Evolutionary conservation across 2,888 invertebrate species (phyloP).

Genomic region (Xestobium rufovillosum): DNA sequence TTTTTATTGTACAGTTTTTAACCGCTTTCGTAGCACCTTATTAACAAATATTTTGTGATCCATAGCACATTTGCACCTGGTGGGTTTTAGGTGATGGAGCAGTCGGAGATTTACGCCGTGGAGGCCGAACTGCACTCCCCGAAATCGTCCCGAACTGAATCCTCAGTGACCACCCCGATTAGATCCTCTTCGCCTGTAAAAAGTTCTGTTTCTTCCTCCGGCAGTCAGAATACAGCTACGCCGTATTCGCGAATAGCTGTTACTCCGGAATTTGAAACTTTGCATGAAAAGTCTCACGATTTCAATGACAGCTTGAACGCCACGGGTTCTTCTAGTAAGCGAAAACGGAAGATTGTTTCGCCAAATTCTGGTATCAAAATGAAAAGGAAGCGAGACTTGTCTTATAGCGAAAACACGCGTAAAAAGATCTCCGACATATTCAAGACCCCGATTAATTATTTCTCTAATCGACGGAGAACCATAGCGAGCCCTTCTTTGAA

Average conservation of each 20-base stretch:
- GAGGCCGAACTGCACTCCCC: slow-evolving; percentile 51
- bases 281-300: slow-evolving; percentile 34
- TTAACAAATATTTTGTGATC: too few relatives aligned
- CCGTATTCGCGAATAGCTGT: background rate
- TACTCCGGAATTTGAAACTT: slow-evolving; percentile 28
- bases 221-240: slow-evolving; percentile 14
- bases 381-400: slow-evolving; percentile 36
- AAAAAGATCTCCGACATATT: slow-evolving; percentile 37
- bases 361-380: slow-evolving; percentile 21
- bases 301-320: slow-evolving; percentile 25
- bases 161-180: slow-evolving; percentile 28
- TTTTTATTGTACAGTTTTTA: too few relatives aligned
- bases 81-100: slow-evolving; percentile 65
- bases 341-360: slow-evolving; percentile 26
- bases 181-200: slow-evolving; percentile 11
- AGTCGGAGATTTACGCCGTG: slow-evolving; percentile 59
- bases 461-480: slow-evolving; percentile 38
- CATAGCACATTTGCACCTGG: too few relatives aligned
- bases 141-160: slow-evolving; percentile 41
- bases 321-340: slow-evolving; percentile 23
- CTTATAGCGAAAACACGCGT: slow-evolving; percentile 34
- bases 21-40: too few relatives aligned
- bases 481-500: slow-evolving; percentile 33
- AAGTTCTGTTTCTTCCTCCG: too few relatives aligned
- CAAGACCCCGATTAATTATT: slow-evolving; percentile 39